Conservation (phyloP, 2,888 invertebrate genomes). For the Hemicrepidius hirtus region DNA sequence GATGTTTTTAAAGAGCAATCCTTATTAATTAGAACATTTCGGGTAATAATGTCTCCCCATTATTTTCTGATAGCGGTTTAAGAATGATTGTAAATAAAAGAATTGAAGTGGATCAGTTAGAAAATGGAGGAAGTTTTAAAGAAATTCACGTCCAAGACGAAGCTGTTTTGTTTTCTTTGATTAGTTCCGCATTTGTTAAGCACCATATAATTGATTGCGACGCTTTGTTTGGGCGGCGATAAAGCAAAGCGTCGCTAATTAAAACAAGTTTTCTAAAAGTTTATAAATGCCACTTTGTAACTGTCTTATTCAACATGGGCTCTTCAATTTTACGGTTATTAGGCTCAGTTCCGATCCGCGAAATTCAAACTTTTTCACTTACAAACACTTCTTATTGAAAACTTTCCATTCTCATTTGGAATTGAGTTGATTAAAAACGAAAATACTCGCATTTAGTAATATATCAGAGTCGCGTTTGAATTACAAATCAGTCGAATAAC, state of each 20-base stretch:
- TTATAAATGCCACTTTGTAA: constrained; percentile 32
- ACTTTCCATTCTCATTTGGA: constrained; percentile 28
- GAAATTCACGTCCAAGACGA: neutral
- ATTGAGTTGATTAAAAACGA: constrained; percentile 36
- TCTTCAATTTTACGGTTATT: constrained; percentile 47
- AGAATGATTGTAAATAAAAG: neutral
- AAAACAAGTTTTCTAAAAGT: constrained; percentile 44
- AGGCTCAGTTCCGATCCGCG: constrained; percentile 29
- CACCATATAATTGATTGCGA: constrained; percentile 39
- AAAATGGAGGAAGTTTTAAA: neutral
- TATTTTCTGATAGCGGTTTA: too few species aligned
- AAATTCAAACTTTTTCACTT: constrained; percentile 41
- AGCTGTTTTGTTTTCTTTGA: constrained; percentile 33
- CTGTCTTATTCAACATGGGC: constrained; percentile 36
- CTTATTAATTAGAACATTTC: too few species aligned
- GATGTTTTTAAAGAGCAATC: too few species aligned
- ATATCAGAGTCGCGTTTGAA: constrained; percentile 43
- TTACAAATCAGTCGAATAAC: constrained; percentile 43
- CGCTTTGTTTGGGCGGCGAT: constrained; percentile 32
- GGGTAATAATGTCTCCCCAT: too few species aligned
- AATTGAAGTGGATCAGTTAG: neutral
- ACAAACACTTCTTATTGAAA: constrained; percentile 39
- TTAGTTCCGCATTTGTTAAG: constrained; percentile 29
- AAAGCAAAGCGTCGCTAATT: constrained; percentile 43
- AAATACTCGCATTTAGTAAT: constrained; percentile 35